phyloP scores from a whole-genome alignment of 2,888 invertebrate species.

The Elgonia sp. region DNA sequence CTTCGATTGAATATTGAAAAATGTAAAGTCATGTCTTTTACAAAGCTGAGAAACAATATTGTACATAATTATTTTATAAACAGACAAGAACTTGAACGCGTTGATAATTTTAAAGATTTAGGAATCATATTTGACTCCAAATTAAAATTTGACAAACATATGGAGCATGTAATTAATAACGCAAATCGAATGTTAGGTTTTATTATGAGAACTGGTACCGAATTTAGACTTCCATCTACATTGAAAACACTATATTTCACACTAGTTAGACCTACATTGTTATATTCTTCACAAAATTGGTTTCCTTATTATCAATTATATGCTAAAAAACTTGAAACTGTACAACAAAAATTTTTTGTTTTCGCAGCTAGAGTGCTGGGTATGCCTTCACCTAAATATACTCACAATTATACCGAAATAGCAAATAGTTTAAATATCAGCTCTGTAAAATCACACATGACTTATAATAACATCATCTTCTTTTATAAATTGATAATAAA shows the following conservation, averaged over 20 bases:
- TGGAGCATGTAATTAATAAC: not conserved
- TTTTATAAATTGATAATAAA: too few relatives aligned
- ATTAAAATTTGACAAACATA: slow-evolving; percentile 18
- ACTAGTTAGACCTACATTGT: not conserved
- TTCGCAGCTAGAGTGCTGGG: too few relatives aligned
- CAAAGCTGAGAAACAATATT: too few relatives aligned
- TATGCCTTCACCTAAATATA: too few relatives aligned
- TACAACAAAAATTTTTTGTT: too few relatives aligned
- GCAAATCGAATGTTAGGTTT: slow-evolving; percentile 18
- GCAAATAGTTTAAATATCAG: too few relatives aligned
- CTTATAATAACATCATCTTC: too few relatives aligned
- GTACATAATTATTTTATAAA: not conserved
- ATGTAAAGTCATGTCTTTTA: slow-evolving; percentile 6
- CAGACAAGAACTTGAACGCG: not conserved
- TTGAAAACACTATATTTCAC: not conserved
- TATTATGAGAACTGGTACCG: not conserved
- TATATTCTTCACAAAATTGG: not conserved
- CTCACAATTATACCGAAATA: too few relatives aligned
- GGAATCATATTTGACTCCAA: not conserved
- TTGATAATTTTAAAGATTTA: not conserved
- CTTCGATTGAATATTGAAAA: not conserved
- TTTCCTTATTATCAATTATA: not conserved
- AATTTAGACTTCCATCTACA: not conserved
- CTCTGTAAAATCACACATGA: too few relatives aligned
- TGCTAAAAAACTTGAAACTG: not conserved